Base-by-base conservation (phyloP, 2,888 invertebrate species). In the Melanostoma mellinum region DNA sequence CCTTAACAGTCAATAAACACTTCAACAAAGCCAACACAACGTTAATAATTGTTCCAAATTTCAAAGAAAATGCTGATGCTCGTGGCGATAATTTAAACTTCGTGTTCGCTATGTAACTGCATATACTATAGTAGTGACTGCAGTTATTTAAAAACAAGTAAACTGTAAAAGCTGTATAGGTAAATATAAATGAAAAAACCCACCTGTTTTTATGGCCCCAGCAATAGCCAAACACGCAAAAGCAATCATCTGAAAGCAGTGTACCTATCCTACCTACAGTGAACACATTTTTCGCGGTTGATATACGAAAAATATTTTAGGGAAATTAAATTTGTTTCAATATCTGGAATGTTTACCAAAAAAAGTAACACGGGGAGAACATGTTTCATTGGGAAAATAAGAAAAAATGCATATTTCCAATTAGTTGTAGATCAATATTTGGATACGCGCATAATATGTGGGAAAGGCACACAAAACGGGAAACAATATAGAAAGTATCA, bases 311-410 rank as follows among this genome's bases (percentile, higher is more conserved):
- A 72, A 61, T 53, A 61, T 72, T 72, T 72, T 61, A 72, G 52
- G 35, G 71, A 72, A 61, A 72, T 72, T 72, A 72, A 60, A 72
- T 61, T 60, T 72, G 60, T 61, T 20, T 61, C 52, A 52, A 40
- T 52, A 52, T 44, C 42, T 60, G 71, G 30, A 38, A 44, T 1
- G 10, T 60, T 44, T 60, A 33, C 44, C 33, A 33, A 10, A 20
- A 33, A 33, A 3, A 3, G 32, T 10, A 3, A 40, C 42, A 56
- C 2, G 30, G 38, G 20, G 0, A 20, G 20, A 20, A 20, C 20
- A 20, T 20, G 20, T 20, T 20, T 20, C 20, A 20, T 20, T 20
- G 20, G 20, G 1, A 40, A 56, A 56, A 36, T 9, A 56, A 56
- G 38, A 50, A 56, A 56, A 56, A 4, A 8, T 9, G 20, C 38